These are phyloP conservation scores for Ferdinandea cuprea DNA, from an alignment of 2,888 invertebrate species.

Conservation along the genomic window DNA sequence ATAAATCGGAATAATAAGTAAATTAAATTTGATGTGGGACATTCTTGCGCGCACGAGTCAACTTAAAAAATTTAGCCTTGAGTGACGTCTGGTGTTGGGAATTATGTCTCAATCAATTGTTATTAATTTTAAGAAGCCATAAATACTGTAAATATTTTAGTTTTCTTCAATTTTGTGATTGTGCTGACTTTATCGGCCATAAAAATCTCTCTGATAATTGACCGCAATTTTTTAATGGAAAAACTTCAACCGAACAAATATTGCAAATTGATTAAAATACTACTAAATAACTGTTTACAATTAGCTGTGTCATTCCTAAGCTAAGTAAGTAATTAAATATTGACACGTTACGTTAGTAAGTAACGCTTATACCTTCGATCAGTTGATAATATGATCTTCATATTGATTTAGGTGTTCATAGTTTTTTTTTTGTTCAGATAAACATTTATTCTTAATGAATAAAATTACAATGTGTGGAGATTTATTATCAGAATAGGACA, in stretches of 20 bases:
- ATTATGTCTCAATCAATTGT: too few species aligned
- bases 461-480: too few species aligned
- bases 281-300: neutral
- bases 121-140: too few species aligned
- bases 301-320: too few species aligned
- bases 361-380: too few species aligned
- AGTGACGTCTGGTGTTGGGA: too few species aligned
- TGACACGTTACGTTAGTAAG: neutral
- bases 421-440: neutral
- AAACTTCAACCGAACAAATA: neutral
- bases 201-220: too few species aligned
- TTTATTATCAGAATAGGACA: neutral
- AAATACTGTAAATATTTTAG: too few species aligned
- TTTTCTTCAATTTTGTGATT: neutral
- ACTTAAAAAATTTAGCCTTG: neutral
- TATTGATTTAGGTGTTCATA: neutral
- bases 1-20: constrained; percentile 6
- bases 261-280: neutral
- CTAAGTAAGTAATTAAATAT: neutral
- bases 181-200: too few species aligned
- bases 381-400: too few species aligned
- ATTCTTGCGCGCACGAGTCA: neutral
- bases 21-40: constrained; percentile 3
- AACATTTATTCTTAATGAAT: neutral
- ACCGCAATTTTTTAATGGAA: neutral